Base-by-base conservation (phyloP, 2,113 vertebrate species). In the Centropus unirufus region DNA sequence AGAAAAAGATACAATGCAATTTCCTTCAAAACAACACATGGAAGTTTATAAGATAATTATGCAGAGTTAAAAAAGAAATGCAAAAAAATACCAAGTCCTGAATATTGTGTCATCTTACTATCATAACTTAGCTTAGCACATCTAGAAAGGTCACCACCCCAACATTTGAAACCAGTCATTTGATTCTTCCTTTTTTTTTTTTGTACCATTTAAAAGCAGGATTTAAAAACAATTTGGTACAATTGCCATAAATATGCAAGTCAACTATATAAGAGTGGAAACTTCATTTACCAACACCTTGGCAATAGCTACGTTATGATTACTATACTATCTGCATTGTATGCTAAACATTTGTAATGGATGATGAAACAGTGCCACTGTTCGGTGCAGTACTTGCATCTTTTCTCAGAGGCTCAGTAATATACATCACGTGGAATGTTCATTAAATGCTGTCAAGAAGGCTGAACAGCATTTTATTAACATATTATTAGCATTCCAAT, bases 221-320 rank as follows among this genome's bases (percentile, higher is more conserved):
- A 21, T 34, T 93, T 96, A 95, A 97, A 97, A 97, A 74, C 91
- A 69, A 93, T 95, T 70, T 88, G 78, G 70, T 89, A 58, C 77
- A 69, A 86, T 74, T 95, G 75, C 95, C 83, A 92, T 92, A 96
- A 92, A 89, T 87, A 92, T 61, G 36, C 95, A 93, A 54, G 76
- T 32, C 90, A 92, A 76, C 49, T 39, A 32, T 55, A 79, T 86
- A 67, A 92, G 82, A 93, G 26, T 83, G 67, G 58, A 51, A 81
- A 70, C 23, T 63, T 10, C 36, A 78, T 93, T 94, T 84, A 93
- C 67, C 84, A 46, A 73, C 89, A 82, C 40, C 78, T 73, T 49
- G 40, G 27, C 36, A 85, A 40, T 36, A 23, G 6, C 87, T 72
- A 93, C 52, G 32, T 57, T 80, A 36, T 79, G 49, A 34, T 54